These are phyloP conservation scores for Malurus leucopterus DNA, from an alignment of 2,797 vertebrate genomes.

Conservation along the genomic window DNA sequence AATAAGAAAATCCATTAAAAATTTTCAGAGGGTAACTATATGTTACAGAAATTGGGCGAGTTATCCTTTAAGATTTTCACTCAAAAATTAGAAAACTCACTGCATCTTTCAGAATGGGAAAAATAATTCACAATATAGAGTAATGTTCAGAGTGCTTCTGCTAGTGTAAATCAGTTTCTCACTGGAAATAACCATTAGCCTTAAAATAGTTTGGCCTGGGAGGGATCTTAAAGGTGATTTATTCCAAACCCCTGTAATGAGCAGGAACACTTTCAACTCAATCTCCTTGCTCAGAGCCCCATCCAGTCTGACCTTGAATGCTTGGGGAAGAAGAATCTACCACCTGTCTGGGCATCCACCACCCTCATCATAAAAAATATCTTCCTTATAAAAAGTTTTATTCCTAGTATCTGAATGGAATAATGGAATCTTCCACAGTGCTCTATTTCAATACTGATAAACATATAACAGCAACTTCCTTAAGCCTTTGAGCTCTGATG, in stretches of 20 bases:
- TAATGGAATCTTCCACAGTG: not conserved
- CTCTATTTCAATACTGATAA: not conserved
- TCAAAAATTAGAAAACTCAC: not conserved
- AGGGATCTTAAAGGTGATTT: not conserved
- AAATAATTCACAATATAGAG: not conserved
- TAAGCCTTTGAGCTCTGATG: not conserved
- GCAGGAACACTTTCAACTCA: accelerated
- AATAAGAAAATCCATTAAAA: not conserved
- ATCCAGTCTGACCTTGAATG: accelerated
- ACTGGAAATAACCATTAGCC: not conserved
- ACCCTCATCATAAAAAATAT: accelerated
- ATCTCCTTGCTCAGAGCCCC: not conserved
- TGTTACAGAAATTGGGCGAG: not conserved
- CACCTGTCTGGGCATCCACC: not conserved
- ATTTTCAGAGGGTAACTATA: not conserved
- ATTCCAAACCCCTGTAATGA: accelerated
- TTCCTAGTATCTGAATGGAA: not conserved
- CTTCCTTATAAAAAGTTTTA: not conserved
- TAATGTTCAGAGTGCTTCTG: not conserved
- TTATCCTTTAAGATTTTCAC: not conserved
- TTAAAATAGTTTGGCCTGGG: not conserved
- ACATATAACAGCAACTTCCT: not conserved
- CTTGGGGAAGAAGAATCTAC: too few species aligned
- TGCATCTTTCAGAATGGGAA: not conserved
- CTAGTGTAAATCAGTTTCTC: not conserved